These are phyloP conservation scores for Palythoa heliodiscus DNA, from an alignment of 92 coral and sea anemone species.

Conservation along the genomic window DNA sequence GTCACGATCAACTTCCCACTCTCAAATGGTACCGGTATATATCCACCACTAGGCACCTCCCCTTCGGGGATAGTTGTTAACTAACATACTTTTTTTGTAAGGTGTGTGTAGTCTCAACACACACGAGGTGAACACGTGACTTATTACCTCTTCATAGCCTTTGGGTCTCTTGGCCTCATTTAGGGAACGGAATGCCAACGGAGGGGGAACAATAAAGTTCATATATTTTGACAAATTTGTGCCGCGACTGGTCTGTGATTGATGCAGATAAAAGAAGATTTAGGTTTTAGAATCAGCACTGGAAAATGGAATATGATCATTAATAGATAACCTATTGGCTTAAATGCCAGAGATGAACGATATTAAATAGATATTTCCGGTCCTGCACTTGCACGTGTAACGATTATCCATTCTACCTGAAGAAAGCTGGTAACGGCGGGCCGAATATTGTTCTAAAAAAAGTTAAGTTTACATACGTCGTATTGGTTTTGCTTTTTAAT, in stretches of 20 bases:
- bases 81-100: not conserved
- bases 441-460: no score
- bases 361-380: no score
- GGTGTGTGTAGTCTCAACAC: not conserved
- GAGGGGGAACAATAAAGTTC: conserved; percentile 76
- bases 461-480: no score
- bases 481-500: no score
- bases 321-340: not conserved
- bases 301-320: not conserved
- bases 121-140: not conserved
- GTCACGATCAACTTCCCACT: no score
- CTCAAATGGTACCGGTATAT: no score
- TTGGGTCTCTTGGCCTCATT: conserved; percentile 18
- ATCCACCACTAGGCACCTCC: no score
- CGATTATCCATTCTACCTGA: no score
- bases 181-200: conserved; percentile 27
- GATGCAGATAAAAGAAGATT: not conserved
- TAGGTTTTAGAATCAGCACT: not conserved
- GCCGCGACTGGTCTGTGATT: conserved; percentile 77
- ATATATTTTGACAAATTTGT: conserved; percentile 70
- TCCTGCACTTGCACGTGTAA: no score
- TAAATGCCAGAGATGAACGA: not conserved
- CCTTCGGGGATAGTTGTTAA: not conserved
- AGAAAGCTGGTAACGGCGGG: no score
- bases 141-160: not conserved